Evolutionary conservation across 2,797 vertebrate species (phyloP), one percentile per base, ranked within the genome.

Genomic region (Notolepis coatsorum): DNA sequence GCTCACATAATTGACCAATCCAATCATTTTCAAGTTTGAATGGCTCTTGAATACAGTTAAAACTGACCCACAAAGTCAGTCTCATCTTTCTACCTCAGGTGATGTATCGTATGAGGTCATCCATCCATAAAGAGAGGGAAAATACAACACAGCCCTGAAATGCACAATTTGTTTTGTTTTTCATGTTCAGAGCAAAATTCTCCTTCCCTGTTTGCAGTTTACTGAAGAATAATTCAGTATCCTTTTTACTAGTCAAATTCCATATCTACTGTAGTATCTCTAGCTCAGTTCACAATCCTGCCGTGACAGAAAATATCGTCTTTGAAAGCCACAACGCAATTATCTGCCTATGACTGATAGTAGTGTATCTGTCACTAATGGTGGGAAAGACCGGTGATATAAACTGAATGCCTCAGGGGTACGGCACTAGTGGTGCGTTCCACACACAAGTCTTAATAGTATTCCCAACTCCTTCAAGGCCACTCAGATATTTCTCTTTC

Each of bases 21-120:
- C 5, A 37, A 27, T 41, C 8, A 3, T 51, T 46, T 74, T 25
- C 3, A 58, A 43, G 31, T 24, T 52, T n/a, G 18, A 17, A 54
- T 33, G n/a, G 23, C 41, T 18, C 28, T 24, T n/a, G 59, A 38
- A 64, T 72, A 68, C 51, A 3, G 1, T 30, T 51, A 50, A 71
- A 68, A 50, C 30, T 57, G 55, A 71, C 63, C 47, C 60, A 65
- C 61, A 72, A n/a, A 68, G 42, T 56, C 49, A 70, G 61, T 65
- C 47, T 75, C 72, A 52, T 73, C 68, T 81, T 77, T 79, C 68
- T 87, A 88, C 87, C 85, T 89, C 82, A 86, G 74, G 75, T 84
- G 80, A 63, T 68, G 62, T 62, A 73, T 75, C 38, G 64, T 65
- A 75, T 59, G 76, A 78, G 78, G 81, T 87, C 69, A 63, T 56